A percentile compares a stretch with the other conserved stretches of the same genome.
These are phyloP conservation scores for Spongilla lacustris DNA, from an alignment of 37 sponge, comb jelly and placozoan species.

Conservation along the genomic window DNA sequence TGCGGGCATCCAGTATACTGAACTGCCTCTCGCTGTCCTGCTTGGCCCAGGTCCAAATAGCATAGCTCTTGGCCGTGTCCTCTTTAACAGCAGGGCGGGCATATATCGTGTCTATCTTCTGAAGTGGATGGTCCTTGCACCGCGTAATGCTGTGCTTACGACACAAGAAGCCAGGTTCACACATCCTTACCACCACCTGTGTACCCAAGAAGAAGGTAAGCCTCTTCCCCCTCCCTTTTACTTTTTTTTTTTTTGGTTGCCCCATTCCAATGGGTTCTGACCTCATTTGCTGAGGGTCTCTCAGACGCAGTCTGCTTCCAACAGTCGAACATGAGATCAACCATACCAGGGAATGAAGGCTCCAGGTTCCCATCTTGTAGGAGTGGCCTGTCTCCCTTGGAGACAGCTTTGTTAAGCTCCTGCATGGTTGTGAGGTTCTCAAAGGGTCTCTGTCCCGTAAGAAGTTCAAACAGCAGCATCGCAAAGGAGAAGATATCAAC, in stretches of 20 bases:
- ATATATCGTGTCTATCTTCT: conserved; percentile 74
- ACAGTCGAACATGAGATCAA: conserved; percentile 89
- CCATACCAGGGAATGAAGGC: conserved; percentile 77
- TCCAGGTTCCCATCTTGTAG: conserved; percentile 76
- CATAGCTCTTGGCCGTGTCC: conserved; percentile 44
- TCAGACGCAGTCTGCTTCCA: conserved; percentile 79
- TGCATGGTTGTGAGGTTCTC: conserved; percentile 66
- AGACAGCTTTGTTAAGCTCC: conserved; percentile 84
- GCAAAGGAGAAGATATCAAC: conserved; percentile 96
- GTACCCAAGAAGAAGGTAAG: background rate
- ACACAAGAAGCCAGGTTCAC: conserved; percentile 79
- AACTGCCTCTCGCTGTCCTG: conserved; percentile 66
- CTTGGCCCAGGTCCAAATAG: conserved; percentile 79
- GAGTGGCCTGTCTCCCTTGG: conserved; percentile 70
- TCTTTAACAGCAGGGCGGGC: conserved; percentile 57
- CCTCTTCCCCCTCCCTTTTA: background rate
- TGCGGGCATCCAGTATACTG: conserved; percentile 70
- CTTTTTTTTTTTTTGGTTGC: too few species aligned
- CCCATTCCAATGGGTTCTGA: conserved; percentile 20
- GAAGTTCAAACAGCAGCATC: conserved; percentile 93
- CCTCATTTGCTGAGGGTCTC: conserved; percentile 79
- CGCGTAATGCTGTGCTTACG: conserved; percentile 67
- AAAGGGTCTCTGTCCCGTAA: conserved; percentile 89
- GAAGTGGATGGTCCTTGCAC: conserved; percentile 62
- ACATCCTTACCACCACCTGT: conserved; percentile 53